phyloP scores from a whole-genome alignment of 2,113 vertebrate genomes.

The Todiramphus chloris region DNA sequence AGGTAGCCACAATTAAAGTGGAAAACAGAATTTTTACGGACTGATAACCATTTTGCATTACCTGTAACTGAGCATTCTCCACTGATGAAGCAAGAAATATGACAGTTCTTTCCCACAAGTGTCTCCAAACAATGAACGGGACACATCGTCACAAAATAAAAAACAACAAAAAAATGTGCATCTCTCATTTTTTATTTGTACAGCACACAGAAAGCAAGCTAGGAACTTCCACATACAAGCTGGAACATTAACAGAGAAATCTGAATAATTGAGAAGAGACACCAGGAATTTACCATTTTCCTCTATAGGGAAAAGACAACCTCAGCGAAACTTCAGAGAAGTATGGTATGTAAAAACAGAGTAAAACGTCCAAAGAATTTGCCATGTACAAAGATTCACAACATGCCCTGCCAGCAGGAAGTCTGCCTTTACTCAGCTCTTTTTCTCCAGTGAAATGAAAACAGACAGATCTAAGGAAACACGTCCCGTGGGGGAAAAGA shows the following conservation, averaged over 20 bases:
- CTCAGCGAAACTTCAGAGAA: neutral
- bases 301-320: neutral
- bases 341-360: neutral
- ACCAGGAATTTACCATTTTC: neutral
- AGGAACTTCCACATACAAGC: neutral
- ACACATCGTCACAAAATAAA: neutral
- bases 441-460: neutral
- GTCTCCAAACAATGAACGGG: neutral
- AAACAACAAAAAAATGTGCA: neutral
- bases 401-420: neutral
- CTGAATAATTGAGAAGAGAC: neutral
- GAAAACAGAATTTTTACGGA: neutral
- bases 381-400: neutral
- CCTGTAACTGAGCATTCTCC: neutral
- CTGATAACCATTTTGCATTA: neutral
- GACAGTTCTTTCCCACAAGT: neutral
- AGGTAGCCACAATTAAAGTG: neutral
- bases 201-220: neutral
- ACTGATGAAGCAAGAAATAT: neutral
- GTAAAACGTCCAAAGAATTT: neutral
- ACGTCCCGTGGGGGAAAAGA: rapidly evolving
- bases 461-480: neutral
- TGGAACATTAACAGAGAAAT: neutral
- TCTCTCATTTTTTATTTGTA: neutral
- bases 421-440: neutral